Conservation (phyloP, 2,113 vertebrate genomes). For the Hyperopisus bebe region DNA sequence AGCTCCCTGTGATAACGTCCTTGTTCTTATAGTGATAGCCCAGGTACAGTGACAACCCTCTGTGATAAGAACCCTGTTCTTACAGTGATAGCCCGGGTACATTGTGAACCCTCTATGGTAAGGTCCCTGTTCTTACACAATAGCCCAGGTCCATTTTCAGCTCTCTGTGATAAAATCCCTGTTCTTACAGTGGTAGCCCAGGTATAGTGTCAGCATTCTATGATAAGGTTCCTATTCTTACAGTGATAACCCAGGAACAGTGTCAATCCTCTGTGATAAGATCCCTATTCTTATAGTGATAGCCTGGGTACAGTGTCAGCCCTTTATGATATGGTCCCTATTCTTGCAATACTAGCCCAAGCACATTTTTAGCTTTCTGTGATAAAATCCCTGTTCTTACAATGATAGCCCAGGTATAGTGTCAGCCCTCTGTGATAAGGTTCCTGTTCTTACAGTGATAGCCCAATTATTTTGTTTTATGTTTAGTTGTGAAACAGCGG, state of each 20-base stretch:
- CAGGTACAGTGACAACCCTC: not conserved
- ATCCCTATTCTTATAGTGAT: not conserved
- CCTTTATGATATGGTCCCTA: not conserved
- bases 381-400: not conserved
- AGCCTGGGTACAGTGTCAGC: not conserved
- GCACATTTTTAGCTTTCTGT: not conserved
- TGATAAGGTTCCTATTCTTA: not conserved
- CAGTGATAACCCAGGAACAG: not conserved
- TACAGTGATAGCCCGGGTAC: not conserved
- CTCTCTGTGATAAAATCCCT: not conserved
- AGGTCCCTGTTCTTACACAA: not conserved
- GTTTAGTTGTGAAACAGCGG: not conserved
- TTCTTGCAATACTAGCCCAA: constrained; percentile 1
- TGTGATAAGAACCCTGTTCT: not conserved
- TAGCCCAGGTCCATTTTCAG: not conserved
- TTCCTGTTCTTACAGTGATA: constrained; percentile 43
- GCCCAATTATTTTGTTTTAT: not conserved
- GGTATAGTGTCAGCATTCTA: not conserved
- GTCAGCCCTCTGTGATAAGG: constrained; percentile 51
- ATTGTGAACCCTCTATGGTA: not conserved
- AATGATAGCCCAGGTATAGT: constrained; percentile 33
- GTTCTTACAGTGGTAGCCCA: not conserved
- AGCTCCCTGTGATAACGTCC: not conserved
- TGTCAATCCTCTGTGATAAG: not conserved
- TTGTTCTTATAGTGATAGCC: not conserved